Percentiles rank a stretch among this genome's conserved stretches.
phyloP scores from a whole-genome alignment of 2,113 vertebrate genomes.

The Toxostoma redivivum region DNA sequence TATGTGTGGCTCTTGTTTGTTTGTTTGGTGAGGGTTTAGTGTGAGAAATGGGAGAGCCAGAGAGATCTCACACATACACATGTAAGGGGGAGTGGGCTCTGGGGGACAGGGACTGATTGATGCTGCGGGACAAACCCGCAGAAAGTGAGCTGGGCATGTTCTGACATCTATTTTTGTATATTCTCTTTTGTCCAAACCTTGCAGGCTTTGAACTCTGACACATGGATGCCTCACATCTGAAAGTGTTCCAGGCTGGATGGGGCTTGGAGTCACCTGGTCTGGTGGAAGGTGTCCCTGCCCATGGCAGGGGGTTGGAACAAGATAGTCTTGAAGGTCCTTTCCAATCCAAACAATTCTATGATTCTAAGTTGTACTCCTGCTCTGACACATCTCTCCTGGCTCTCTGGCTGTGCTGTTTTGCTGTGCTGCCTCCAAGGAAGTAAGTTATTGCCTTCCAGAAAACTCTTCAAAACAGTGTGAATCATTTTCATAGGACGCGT shows the following conservation, averaged over 20 bases:
- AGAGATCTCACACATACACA: neutral
- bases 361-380: neutral
- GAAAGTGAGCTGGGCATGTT: neutral
- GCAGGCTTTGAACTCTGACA: neutral
- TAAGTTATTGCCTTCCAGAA: conserved; percentile 25
- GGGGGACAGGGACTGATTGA: neutral
- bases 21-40: neutral
- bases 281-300: neutral
- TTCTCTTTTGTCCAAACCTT: neutral
- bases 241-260: neutral
- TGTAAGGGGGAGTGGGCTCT: neutral
- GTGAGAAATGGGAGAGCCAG: neutral
- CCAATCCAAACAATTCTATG: neutral
- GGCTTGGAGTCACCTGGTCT: neutral
- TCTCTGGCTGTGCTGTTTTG: neutral
- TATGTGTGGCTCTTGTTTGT: neutral
- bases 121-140: neutral
- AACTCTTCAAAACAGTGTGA: conserved; percentile 5
- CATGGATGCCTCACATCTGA: neutral
- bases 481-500: fast-evolving
- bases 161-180: neutral
- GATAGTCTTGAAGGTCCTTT: neutral
- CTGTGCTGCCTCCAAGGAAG: neutral
- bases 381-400: neutral
- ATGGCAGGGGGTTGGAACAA: neutral